These are phyloP conservation scores for Nerophis ophidion DNA, from an alignment of 2,113 vertebrate species.

Conservation along the genomic window DNA sequence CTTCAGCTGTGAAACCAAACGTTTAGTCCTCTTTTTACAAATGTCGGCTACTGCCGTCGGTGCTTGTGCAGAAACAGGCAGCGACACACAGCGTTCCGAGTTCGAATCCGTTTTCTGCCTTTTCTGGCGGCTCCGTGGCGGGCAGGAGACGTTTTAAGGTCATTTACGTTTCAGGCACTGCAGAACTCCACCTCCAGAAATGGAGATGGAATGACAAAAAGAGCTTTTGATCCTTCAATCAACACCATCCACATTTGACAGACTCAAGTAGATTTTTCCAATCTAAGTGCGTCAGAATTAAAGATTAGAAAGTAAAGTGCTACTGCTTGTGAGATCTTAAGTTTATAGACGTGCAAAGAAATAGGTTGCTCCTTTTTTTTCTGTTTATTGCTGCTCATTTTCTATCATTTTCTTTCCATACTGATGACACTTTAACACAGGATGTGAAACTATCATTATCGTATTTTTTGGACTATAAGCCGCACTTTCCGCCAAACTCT, in stretches of 20 bases:
- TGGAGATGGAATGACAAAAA: slow-evolving; percentile 5
- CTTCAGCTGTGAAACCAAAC: slow-evolving; percentile 1
- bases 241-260: slow-evolving; percentile 35
- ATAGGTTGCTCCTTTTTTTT: too few species aligned
- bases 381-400: too few species aligned
- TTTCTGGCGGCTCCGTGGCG: slow-evolving; percentile 7
- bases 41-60: neutral
- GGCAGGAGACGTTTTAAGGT: slow-evolving; percentile 28
- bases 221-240: slow-evolving; percentile 42
- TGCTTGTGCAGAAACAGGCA: slow-evolving; percentile 2
- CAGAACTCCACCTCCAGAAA: slow-evolving; percentile 12
- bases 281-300: slow-evolving; percentile 16
- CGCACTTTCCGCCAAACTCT: too few species aligned
- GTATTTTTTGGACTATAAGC: too few species aligned
- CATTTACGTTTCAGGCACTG: slow-evolving; percentile 9
- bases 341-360: neutral
- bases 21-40: neutral
- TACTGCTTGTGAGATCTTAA: slow-evolving; percentile 7
- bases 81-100: neutral
- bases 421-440: too few species aligned
- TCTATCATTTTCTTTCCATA: too few species aligned
- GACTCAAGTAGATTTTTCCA: slow-evolving; percentile 1
- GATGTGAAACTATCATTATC: too few species aligned
- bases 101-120: slow-evolving; percentile 25
- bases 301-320: neutral